Evolutionary conservation across 2,113 vertebrate genomes (phyloP).

Genomic region (Phaetusa simplex): DNA sequence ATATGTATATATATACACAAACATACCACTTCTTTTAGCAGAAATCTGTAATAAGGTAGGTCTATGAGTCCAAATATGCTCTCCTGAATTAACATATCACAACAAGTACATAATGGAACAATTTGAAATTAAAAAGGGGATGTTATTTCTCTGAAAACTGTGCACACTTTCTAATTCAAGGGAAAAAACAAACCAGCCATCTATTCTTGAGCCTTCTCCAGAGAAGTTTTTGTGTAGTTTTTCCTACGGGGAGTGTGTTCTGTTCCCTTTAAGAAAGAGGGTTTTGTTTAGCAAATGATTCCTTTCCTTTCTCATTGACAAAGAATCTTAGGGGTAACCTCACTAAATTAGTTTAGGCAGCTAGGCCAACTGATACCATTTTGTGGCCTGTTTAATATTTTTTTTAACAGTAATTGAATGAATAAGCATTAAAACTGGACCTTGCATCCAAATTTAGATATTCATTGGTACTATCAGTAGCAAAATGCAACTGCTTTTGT

Average conservation of each 20-base stretch:
- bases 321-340: neutral
- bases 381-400: neutral
- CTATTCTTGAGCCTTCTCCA: neutral
- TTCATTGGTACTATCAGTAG: neutral
- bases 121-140: neutral
- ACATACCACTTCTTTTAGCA: neutral
- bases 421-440: neutral
- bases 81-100: neutral
- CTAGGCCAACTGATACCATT: neutral
- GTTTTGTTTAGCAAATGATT: neutral
- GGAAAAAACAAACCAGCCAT: fast-evolving
- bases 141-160: neutral
- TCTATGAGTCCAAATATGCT: neutral
- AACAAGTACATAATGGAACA: neutral
- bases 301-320: neutral
- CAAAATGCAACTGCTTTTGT: conserved; percentile 2
- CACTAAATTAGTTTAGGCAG: neutral
- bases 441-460: neutral
- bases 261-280: neutral
- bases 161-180: neutral
- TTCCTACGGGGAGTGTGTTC: neutral
- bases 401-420: neutral
- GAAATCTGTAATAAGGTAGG: neutral
- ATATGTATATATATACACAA: too few relatives aligned
- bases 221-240: neutral